phyloP scores from a whole-genome alignment of 2,113 vertebrate genomes.

The Neolamprologus devosi region DNA sequence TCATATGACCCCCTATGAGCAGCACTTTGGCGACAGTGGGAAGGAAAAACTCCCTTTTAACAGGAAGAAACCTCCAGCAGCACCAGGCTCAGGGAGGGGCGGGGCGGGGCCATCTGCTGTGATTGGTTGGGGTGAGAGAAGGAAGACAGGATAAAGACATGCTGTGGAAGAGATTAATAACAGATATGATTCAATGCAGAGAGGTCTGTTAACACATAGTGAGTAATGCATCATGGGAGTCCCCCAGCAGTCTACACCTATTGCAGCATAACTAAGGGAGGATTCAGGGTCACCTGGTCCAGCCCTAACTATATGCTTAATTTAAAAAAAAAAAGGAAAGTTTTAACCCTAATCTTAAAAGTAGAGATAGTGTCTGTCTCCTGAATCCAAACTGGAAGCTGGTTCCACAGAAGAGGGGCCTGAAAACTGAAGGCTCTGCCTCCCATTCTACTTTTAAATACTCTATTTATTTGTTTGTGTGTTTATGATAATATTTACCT shows the following conservation, averaged over 20 bases:
- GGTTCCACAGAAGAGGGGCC: neutral
- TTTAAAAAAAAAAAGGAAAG: rapidly evolving
- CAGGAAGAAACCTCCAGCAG: rapidly evolving
- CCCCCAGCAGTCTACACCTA: rapidly evolving
- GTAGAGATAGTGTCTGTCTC: neutral
- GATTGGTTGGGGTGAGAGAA: rapidly evolving
- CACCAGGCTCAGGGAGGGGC: neutral
- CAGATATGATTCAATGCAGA: rapidly evolving
- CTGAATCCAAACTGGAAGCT: neutral
- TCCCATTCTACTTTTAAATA: rapidly evolving
- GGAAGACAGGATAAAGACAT: neutral
- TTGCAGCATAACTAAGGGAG: rapidly evolving
- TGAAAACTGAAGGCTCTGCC: neutral
- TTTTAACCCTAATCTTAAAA: rapidly evolving
- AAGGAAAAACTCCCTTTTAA: neutral
- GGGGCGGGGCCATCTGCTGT: neutral
- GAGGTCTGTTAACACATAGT: rapidly evolving
- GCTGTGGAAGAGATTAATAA: neutral
- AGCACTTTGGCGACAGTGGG: neutral
- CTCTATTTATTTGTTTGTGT: neutral
- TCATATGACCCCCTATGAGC: neutral
- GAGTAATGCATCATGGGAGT: neutral
- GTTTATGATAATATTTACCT: neutral
- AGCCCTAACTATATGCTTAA: neutral
- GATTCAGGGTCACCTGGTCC: neutral